Evolutionary conservation across 2,888 invertebrate genomes (phyloP), one percentile per base, ranked within the genome.

Genomic region (Nymphalis polychloros): DNA sequence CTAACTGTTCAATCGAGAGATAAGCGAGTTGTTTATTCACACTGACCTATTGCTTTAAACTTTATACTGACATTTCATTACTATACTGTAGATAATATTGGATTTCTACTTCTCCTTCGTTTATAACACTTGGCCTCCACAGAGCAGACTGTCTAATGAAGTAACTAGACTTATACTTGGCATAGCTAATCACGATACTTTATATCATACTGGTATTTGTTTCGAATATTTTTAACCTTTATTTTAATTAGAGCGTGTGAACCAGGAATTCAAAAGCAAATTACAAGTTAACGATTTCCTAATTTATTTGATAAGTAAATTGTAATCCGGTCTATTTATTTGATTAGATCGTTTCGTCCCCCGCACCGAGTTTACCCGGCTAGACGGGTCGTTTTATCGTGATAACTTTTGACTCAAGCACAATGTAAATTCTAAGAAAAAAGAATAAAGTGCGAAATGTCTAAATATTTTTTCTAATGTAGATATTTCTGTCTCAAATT

Each of bases 41-140:
- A 64, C 59, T 67, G 70, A 73, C 72, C 72, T 73, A 69, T 70
- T 72, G 65, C 65, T 67, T 72, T 72, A 72, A 72, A 70, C 69
- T 66, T 69, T 69, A 59, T 52, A 53, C 59, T 63, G 69, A 63
- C 66, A 70, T 70, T 70, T 67, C 27, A 50, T 52, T 55, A 55
- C 53, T 55, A 31, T 31, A 27, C 53, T 55, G 17, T 55, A 55
- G 53, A 55, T 55, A 60, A 47, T 64, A 59, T 63, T 68, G 41
- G 64, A 57, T 68, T 64, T 59, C 55, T 31, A 66, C 63, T 66
- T 66, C 46, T 41, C 57, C 46, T 49, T 62, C 31, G 59, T 63
- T 19, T 63, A 49, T 60, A 59, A 47, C 67, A 46, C 27, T 47
- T 60, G 52, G 48, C 60, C 68, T 68, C 59, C 48, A 68, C 27